phyloP scores from a whole-genome alignment of 2,113 vertebrate species.

The Porphyrio hochstetteri region DNA sequence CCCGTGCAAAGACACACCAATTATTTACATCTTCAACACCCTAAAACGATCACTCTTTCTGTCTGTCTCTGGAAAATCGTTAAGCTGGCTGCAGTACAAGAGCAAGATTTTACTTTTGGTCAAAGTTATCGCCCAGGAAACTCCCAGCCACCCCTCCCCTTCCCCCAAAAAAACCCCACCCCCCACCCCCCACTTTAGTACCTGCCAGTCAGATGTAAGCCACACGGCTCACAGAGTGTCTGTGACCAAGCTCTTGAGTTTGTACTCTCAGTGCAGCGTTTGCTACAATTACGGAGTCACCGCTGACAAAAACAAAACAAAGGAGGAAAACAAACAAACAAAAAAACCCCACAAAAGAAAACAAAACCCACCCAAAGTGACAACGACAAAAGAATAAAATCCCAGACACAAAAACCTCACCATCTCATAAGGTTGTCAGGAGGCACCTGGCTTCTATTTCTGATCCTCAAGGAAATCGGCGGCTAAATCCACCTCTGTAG shows the following conservation, averaged over 20 bases:
- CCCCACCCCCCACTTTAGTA: constrained; percentile 54
- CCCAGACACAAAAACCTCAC: constrained; percentile 57
- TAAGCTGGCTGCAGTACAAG: constrained; percentile 78
- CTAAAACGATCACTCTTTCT: constrained; percentile 68
- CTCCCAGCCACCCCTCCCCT: constrained; percentile 38
- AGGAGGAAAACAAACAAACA: background rate
- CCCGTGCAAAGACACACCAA: constrained; percentile 38
- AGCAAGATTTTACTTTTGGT: constrained; percentile 75
- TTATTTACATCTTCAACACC: constrained; percentile 55
- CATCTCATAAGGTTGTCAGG: constrained; percentile 62
- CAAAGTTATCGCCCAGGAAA: constrained; percentile 60
- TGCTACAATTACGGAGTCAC: constrained; percentile 75
- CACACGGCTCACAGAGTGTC: constrained; percentile 37
- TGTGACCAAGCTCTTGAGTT: constrained; percentile 65
- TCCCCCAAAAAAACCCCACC: constrained; percentile 46
- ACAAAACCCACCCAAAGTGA: too few relatives aligned
- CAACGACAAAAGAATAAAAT: constrained; percentile 4
- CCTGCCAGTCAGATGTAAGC: constrained; percentile 67
- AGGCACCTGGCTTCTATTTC: constrained; percentile 75
- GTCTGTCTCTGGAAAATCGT: constrained; percentile 52
- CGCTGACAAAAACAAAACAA: constrained; percentile 36
- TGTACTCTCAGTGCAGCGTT: constrained; percentile 80
- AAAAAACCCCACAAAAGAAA: too few relatives aligned
- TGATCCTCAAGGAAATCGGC: background rate
- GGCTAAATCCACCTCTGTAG: background rate